Conservation (phyloP, 2,113 vertebrate genomes). For the Rattus norvegicus region GRCr8 NC_086019.1:33751001-33751500, state of each 20-base stretch:
- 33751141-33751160: background rate
- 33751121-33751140: background rate
- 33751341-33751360: background rate
- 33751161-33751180: no score
- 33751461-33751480: slow-evolving; percentile 62
- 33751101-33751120: accelerated
- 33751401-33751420: slow-evolving; percentile 60
- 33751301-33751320: slow-evolving; percentile 35
- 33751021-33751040: background rate
- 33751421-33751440: slow-evolving; percentile 57
- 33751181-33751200: accelerated
- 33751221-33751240: background rate
- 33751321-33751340: background rate
- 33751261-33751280: background rate
- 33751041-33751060: no score
- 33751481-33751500: slow-evolving; percentile 67
- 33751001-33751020: background rate
- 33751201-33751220: background rate
- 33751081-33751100: background rate
- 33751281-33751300: slow-evolving; percentile 29
- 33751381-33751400: background rate
- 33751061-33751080: background rate
- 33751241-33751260: background rate
- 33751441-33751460: slow-evolving; percentile 56
- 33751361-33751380: background rate